Conservation (phyloP, 2,797 vertebrate genomes). For the Clarias pachynema region DNA sequence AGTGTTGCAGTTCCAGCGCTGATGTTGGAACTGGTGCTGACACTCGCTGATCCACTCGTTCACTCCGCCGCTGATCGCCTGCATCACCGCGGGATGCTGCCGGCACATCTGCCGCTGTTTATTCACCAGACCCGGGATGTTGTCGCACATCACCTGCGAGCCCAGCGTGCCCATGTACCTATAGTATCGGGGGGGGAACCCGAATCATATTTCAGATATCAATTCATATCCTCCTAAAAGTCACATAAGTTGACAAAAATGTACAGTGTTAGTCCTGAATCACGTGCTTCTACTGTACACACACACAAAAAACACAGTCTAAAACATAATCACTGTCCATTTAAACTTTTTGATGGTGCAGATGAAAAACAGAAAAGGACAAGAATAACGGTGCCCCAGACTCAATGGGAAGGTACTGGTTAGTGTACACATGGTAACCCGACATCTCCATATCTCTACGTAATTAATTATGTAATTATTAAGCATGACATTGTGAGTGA, state of each 20-base stretch:
- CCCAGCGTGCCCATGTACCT: constrained; percentile 96
- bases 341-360: not conserved
- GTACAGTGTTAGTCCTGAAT: not conserved
- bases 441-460: too few relatives aligned
- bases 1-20: constrained; percentile 95
- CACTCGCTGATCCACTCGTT: constrained; percentile 93
- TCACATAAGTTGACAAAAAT: too few relatives aligned
- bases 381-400: not conserved
- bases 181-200: constrained; percentile 44
- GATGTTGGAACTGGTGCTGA: constrained; percentile 91
- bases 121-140: constrained; percentile 91
- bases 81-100: constrained; percentile 88
- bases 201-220: not conserved
- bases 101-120: constrained; percentile 93
- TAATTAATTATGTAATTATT: too few relatives aligned
- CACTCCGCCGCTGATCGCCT: constrained; percentile 87
- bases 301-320: not conserved
- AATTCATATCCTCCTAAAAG: not conserved
- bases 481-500: too few relatives aligned
- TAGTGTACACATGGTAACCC: not conserved
- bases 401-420: not conserved
- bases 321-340: not conserved
- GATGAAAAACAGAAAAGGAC: not conserved
- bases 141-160: constrained; percentile 95
- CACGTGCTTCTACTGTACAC: not conserved